Percentiles rank a stretch among this genome's conserved stretches.
These are phyloP conservation scores for Sesia apiformis DNA, from an alignment of 2,888 invertebrate genomes.

Conservation along the genomic window DNA sequence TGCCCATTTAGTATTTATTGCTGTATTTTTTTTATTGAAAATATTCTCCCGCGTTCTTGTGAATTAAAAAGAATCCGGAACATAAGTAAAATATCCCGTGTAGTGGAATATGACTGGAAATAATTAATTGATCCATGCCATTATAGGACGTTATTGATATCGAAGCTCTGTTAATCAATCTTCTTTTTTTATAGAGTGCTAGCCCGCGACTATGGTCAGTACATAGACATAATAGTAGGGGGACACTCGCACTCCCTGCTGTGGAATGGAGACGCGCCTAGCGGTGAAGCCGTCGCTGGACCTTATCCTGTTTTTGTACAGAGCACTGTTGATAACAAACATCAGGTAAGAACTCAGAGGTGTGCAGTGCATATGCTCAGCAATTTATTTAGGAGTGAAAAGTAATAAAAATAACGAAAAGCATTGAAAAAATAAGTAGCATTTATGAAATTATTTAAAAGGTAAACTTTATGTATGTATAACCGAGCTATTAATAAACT, in stretches of 20 bases:
- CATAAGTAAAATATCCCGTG: not conserved
- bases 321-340: constrained; percentile 27
- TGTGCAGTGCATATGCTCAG: not conserved
- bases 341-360: constrained; percentile 28
- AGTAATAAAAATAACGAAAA: no score
- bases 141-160: no score
- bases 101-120: not conserved
- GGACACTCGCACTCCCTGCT: constrained; percentile 88
- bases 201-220: constrained; percentile 77
- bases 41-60: not conserved
- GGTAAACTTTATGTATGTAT: no score
- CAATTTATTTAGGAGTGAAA: not conserved
- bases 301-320: constrained; percentile 80
- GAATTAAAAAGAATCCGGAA: not conserved
- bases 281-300: constrained; percentile 73
- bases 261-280: constrained; percentile 75
- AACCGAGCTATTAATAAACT: no score
- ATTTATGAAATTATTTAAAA: no score
- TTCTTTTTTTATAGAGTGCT: constrained; percentile 54
- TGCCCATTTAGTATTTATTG: no score
- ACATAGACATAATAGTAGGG: constrained; percentile 87
- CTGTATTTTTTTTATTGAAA: not conserved
- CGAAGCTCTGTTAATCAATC: no score
- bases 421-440: no score
- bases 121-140: no score